A percentile compares a stretch with the other conserved stretches of the same genome.
Conservation (phyloP, 1,140 invertebrate genomes). For the Asbolus verrucosus region DNA sequence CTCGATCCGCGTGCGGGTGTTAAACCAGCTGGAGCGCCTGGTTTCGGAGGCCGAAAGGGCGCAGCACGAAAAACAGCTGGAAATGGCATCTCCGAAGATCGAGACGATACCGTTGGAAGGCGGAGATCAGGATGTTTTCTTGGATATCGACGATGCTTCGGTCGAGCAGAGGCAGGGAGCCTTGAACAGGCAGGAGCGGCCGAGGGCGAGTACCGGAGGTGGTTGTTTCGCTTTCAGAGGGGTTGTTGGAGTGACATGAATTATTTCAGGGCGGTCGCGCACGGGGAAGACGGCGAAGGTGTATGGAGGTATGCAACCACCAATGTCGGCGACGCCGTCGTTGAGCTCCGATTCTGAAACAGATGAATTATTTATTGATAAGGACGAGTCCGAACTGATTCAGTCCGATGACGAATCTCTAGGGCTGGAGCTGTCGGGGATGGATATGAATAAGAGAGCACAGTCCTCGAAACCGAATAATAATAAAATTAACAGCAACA, state of each 20-base stretch:
- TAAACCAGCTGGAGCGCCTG: conserved; percentile 84
- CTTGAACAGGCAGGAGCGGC: conserved; percentile 58
- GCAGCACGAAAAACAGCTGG: conserved; percentile 60
- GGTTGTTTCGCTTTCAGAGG: background rate
- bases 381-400: conserved; percentile 63
- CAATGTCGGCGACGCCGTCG: conserved; percentile 56
- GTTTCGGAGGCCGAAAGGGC: conserved; percentile 77
- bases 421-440: conserved; percentile 58
- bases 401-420: conserved; percentile 64
- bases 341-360: conserved; percentile 62
- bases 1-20: conserved; percentile 86
- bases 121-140: conserved; percentile 50
- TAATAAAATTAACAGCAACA: conserved; percentile 58
- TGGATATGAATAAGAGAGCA: conserved; percentile 57
- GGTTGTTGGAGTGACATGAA: no score
- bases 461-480: conserved; percentile 53
- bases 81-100: conserved; percentile 54
- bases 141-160: conserved; percentile 50
- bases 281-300: conserved; percentile 49
- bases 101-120: conserved; percentile 60
- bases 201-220: conserved; percentile 60
- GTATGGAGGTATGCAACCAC: conserved; percentile 60
- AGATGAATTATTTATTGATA: conserved; percentile 63
- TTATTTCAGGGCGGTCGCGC: conserved; percentile 46
- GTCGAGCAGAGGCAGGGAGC: conserved; percentile 48